A percentile compares a stretch with the other conserved stretches of the same genome.
Evolutionary conservation across 2,888 invertebrate genomes (phyloP).

Genomic region (Trissoscelio sp.): DNA sequence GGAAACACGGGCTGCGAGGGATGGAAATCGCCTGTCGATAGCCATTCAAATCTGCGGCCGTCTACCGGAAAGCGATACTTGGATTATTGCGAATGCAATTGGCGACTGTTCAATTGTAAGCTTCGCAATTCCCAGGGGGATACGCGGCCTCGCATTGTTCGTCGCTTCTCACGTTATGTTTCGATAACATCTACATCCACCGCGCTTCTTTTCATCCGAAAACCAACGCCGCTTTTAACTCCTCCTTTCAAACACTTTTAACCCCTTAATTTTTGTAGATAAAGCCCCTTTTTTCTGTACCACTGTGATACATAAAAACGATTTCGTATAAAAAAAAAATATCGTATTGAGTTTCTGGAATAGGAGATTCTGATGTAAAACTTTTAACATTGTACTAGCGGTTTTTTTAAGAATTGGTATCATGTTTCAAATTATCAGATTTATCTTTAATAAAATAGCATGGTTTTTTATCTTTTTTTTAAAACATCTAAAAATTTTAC

Average conservation of each 20-base stretch:
- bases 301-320: not conserved
- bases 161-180: slow-evolving; percentile 64
- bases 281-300: not conserved
- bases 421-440: not conserved
- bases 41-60: slow-evolving; percentile 68
- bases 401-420: not conserved
- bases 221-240: slow-evolving; percentile 45
- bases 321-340: not conserved
- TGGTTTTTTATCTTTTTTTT: not conserved
- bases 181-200: slow-evolving; percentile 61
- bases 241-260: slow-evolving; percentile 45
- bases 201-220: slow-evolving; percentile 51
- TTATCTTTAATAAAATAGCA: not conserved
- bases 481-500: no score
- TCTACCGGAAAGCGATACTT: slow-evolving; percentile 70
- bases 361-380: slow-evolving; percentile 4
- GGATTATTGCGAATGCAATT: slow-evolving; percentile 70
- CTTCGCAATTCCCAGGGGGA: slow-evolving; percentile 64
- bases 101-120: slow-evolving; percentile 69
- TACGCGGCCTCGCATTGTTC: slow-evolving; percentile 59
- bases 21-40: slow-evolving; percentile 68
- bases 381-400: not conserved
- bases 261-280: slow-evolving; percentile 57
- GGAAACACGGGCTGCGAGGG: slow-evolving; percentile 66
- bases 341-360: slow-evolving; percentile 11